Evolutionary conservation across 2,888 invertebrate species (phyloP).

Genomic region (Chymomyza caudatula): DNA sequence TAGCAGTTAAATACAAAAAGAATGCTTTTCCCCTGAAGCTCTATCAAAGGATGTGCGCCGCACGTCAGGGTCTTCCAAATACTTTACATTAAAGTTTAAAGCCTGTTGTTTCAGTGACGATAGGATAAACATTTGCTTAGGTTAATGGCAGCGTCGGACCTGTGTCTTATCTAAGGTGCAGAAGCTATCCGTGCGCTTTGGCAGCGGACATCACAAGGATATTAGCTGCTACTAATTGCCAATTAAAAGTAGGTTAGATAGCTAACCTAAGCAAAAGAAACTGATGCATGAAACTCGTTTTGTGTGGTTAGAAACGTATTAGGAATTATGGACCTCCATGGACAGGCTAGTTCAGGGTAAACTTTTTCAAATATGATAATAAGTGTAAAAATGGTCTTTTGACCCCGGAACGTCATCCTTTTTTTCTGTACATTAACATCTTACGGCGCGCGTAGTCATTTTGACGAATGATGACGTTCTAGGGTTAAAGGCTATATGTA

Average conservation of each 20-base stretch:
- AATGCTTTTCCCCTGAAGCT: constrained; percentile 61
- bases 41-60: constrained; percentile 59
- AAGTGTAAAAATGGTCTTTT: not conserved
- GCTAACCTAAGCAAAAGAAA: not conserved
- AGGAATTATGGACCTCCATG: not conserved
- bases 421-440: too few relatives aligned
- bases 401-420: too few relatives aligned
- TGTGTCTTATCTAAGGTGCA: constrained; percentile 34
- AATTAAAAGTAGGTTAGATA: constrained; percentile 52
- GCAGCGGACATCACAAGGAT: constrained; percentile 67
- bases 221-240: constrained; percentile 61
- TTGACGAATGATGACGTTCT: too few relatives aligned
- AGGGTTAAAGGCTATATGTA: too few relatives aligned
- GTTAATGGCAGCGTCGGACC: constrained; percentile 34
- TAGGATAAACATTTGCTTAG: constrained; percentile 62
- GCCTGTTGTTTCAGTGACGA: constrained; percentile 19
- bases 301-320: not conserved
- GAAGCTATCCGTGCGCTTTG: constrained; percentile 7
- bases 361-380: too few relatives aligned
- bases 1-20: constrained; percentile 49
- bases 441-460: too few relatives aligned
- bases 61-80: not conserved
- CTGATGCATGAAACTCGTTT: not conserved
- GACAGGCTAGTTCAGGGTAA: not conserved
- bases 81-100: constrained; percentile 32